These are phyloP conservation scores for Athalia rosae DNA, from an alignment of 2,888 invertebrate genomes.

Conservation along the genomic window DNA sequence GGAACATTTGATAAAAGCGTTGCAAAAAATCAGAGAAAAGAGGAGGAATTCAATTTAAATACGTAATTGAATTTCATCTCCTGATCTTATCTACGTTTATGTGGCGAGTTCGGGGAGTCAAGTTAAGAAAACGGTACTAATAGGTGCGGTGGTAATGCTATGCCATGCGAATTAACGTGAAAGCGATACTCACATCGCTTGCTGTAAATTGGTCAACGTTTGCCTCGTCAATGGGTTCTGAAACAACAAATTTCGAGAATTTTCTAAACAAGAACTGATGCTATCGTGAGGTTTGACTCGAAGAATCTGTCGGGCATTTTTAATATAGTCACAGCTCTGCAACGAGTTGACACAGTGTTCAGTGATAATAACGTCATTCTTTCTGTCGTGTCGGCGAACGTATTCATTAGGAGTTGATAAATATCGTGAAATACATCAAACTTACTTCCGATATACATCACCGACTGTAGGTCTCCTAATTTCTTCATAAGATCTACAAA, in stretches of 20 bases:
- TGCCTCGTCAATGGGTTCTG: constrained; percentile 60
- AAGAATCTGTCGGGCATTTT: neutral
- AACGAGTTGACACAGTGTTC: too few species aligned
- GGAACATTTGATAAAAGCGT: constrained; percentile 45
- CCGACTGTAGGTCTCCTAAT: constrained; percentile 61
- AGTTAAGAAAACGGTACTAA: too few species aligned
- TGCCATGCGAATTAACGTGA: too few species aligned
- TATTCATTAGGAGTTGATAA: too few species aligned
- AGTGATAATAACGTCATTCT: too few species aligned
- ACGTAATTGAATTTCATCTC: too few species aligned
- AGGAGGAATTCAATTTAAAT: neutral
- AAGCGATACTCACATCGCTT: constrained; percentile 60
- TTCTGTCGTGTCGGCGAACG: too few species aligned
- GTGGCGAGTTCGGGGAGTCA: too few species aligned
- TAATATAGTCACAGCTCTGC: neutral
- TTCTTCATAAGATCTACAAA: constrained; percentile 66
- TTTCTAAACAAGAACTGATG: constrained; percentile 1
- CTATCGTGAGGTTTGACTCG: neutral
- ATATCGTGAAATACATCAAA: constrained; percentile 42
- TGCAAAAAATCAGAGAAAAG: neutral
- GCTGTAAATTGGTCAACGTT: constrained; percentile 57
- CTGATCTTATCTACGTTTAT: too few species aligned
- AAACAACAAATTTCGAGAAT: constrained; percentile 49
- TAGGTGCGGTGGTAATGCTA: too few species aligned
- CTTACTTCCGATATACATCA: constrained; percentile 62